Evolutionary conservation across 2,113 vertebrate species (phyloP).

Genomic region (Mola mola): DNA sequence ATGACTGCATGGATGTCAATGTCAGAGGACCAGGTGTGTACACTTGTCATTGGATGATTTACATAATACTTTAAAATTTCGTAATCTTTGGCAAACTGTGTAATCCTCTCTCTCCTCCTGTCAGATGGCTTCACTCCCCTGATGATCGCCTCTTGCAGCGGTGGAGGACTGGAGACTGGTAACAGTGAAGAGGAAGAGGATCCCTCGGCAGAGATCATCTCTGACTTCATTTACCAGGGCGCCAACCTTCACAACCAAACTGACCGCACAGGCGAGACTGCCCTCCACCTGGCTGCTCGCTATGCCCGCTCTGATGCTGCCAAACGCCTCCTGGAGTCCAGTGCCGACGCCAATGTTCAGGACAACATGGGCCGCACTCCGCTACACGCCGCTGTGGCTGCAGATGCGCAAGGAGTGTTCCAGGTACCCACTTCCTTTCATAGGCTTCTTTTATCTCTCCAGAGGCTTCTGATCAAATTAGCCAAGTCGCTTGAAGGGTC

Average conservation of each 20-base stretch:
- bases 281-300: conserved; percentile 92
- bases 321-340: conserved; percentile 96
- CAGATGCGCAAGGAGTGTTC: conserved; percentile 96
- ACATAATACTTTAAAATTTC: background rate
- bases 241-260: conserved; percentile 98
- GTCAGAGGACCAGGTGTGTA: conserved; percentile 92
- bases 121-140: conserved; percentile 96
- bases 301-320: conserved; percentile 96
- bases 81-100: background rate
- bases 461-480: too few relatives aligned
- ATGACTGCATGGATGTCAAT: conserved; percentile 96
- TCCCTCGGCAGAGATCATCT: conserved; percentile 91
- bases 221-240: conserved; percentile 97
- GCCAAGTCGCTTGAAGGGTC: too few relatives aligned
- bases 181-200: conserved; percentile 97
- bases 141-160: conserved; percentile 99
- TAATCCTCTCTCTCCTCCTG: background rate
- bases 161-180: conserved; percentile 93
- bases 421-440: conserved; percentile 82
- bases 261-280: conserved; percentile 95
- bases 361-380: conserved; percentile 98
- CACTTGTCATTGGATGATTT: background rate
- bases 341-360: conserved; percentile 94
- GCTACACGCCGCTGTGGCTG: conserved; percentile 92
- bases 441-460: background rate